A percentile compares a stretch with the other conserved stretches of the same genome.
Evolutionary conservation across 2,888 invertebrate genomes (phyloP).

Genomic region (Drosophila paracracens): DNA sequence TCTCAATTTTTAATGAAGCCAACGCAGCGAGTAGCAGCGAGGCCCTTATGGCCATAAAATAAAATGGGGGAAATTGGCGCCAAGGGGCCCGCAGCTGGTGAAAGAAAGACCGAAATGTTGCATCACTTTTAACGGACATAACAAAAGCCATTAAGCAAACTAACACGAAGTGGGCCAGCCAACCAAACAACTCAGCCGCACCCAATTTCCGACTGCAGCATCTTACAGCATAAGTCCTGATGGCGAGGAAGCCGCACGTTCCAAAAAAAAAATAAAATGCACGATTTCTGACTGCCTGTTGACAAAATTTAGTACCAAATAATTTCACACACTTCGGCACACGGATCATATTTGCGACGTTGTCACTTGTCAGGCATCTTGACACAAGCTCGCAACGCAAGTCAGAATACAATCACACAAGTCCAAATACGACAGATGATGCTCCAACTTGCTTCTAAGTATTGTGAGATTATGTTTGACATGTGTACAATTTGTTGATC

Average conservation of each 20-base stretch:
- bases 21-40: slow-evolving; percentile 24
- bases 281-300: background rate
- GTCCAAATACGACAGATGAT: background rate
- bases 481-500: background rate
- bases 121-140: slow-evolving; percentile 41
- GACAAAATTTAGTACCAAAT: slow-evolving; percentile 5
- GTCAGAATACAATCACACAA: background rate
- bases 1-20: slow-evolving; percentile 62
- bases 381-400: background rate
- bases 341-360: background rate
- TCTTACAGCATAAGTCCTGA: background rate
- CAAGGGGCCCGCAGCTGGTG: slow-evolving; percentile 33
- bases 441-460: background rate
- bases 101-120: slow-evolving; percentile 47
- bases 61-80: slow-evolving; percentile 57
- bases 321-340: slow-evolving; percentile 8
- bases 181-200: background rate
- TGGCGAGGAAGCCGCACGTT: background rate
- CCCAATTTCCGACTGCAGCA: slow-evolving; percentile 2
- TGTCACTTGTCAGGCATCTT: slow-evolving; percentile 1
- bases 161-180: slow-evolving; percentile 29
- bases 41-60: slow-evolving; percentile 52
- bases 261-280: background rate
- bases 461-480: background rate
- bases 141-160: slow-evolving; percentile 53